Conservation (phyloP, 2,797 vertebrate genomes). For the Sphenopsis melanotis region DNA sequence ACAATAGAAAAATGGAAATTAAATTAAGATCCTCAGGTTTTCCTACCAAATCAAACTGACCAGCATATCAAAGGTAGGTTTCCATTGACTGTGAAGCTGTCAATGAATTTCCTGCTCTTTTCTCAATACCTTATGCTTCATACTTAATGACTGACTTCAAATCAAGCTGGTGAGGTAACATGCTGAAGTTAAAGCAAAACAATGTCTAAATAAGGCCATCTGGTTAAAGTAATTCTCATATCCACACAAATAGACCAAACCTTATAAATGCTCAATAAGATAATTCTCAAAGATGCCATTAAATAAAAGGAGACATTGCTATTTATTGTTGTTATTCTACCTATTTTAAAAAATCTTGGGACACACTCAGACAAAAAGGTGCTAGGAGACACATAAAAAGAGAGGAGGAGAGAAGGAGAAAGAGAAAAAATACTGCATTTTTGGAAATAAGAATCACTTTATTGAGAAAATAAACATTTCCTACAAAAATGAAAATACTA, state of each 20-base stretch:
- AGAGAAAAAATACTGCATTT: not conserved
- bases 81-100: fast-evolving
- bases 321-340: not conserved
- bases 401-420: not conserved
- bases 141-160: not conserved
- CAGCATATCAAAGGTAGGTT: not conserved
- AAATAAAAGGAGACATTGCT: not conserved
- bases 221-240: conserved; percentile 22
- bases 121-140: not conserved
- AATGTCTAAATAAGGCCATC: not conserved
- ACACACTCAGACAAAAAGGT: not conserved
- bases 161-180: not conserved
- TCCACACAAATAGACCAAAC: not conserved
- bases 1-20: not conserved
- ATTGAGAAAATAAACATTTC: conserved; percentile 43
- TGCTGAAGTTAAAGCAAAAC: not conserved
- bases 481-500: conserved; percentile 19
- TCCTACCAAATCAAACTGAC: not conserved
- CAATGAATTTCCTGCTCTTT: not conserved
- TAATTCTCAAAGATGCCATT: not conserved
- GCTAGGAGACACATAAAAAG: not conserved
- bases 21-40: not conserved
- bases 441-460: not conserved
- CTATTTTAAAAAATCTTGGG: not conserved
- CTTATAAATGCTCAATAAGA: not conserved